A percentile compares a stretch with the other conserved stretches of the same genome.
Conservation (phyloP, 2,113 vertebrate genomes). For the Corythaixoides concolor region DNA sequence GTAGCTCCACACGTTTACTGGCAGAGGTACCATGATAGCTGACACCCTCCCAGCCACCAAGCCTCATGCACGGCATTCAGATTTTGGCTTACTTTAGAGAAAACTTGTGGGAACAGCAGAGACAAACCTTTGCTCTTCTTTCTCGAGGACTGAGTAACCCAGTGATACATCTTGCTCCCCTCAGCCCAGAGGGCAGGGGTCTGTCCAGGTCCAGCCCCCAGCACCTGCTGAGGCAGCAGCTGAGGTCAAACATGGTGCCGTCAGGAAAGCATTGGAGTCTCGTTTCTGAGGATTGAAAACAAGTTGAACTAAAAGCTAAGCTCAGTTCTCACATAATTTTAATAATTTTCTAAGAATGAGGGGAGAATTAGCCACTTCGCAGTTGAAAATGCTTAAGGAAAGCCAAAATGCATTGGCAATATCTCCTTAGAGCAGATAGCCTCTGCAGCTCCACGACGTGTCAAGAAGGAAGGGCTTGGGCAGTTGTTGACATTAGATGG, state of each 20-base stretch:
- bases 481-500: background rate
- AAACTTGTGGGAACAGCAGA: background rate
- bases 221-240: background rate
- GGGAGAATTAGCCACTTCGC: background rate
- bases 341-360: background rate
- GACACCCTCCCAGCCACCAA: rapidly evolving
- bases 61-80: no score
- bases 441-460: background rate
- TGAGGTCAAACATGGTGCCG: background rate
- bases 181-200: background rate
- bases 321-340: background rate
- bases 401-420: background rate
- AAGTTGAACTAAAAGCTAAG: background rate
- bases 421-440: background rate
- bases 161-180: background rate
- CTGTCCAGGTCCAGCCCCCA: background rate
- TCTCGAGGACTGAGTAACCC: background rate
- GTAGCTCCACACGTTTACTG: background rate
- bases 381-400: background rate
- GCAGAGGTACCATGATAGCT: background rate
- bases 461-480: background rate
- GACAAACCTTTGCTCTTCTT: background rate
- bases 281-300: background rate
- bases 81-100: background rate
- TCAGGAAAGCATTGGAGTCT: background rate